Conservation (phyloP, 2,888 invertebrate species). For the Clanis bilineata region DNA sequence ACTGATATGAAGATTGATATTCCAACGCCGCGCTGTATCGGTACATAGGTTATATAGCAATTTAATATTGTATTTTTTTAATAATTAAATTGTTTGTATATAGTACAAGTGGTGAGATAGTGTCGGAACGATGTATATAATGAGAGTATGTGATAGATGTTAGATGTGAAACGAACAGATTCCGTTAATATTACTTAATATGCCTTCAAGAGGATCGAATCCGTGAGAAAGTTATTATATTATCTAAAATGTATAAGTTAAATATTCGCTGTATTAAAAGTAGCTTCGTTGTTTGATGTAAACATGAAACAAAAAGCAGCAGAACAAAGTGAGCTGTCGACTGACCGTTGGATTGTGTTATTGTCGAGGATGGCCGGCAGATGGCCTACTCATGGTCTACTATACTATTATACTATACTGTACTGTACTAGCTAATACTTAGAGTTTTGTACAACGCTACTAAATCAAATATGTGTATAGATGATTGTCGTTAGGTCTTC, state of each 20-base stretch:
- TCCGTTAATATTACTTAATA: constrained; percentile 42
- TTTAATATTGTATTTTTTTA: constrained; percentile 79
- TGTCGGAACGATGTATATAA: constrained; percentile 73
- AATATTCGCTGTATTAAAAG: constrained; percentile 74
- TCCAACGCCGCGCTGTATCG: constrained; percentile 74
- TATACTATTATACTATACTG: background rate
- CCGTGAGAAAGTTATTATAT: constrained; percentile 48
- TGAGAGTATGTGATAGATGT: constrained; percentile 56
- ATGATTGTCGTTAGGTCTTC: constrained; percentile 66
- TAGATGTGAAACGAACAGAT: constrained; percentile 40
- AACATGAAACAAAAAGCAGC: constrained; percentile 48
- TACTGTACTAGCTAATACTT: constrained; percentile 42
- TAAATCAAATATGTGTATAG: constrained; percentile 68
- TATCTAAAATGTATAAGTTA: constrained; percentile 60
- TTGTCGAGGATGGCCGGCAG: background rate
- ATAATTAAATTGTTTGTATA: constrained; percentile 76
- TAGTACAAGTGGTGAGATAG: constrained; percentile 80
- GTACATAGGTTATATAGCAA: constrained; percentile 72
- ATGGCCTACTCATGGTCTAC: too few species aligned
- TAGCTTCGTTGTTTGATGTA: constrained; percentile 63
- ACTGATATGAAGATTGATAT: constrained; percentile 66
- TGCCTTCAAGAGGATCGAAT: constrained; percentile 44
- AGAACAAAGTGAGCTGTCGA: constrained; percentile 68
- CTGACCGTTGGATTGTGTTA: constrained; percentile 33
- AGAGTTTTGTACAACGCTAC: constrained; percentile 78